Evolutionary conservation across 2,888 invertebrate genomes (phyloP).

Genomic region (Orthosia incerta): DNA sequence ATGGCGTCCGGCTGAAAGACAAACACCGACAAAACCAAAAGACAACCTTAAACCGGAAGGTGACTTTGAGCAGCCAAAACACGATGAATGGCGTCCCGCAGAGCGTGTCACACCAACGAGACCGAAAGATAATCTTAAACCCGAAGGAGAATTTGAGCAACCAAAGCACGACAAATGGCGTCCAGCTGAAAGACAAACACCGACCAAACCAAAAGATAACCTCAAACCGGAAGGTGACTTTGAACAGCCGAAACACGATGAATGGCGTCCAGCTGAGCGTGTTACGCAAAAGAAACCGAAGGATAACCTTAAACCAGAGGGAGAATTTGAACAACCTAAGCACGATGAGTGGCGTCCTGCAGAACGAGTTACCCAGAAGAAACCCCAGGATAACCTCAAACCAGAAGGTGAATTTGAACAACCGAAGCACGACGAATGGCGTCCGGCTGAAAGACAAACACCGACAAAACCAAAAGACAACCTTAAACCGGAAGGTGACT

Average conservation of each 20-base stretch:
- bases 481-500: slow-evolving; percentile 84
- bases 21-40: slow-evolving; percentile 35
- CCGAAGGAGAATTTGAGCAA: slow-evolving; percentile 89
- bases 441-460: slow-evolving; percentile 85
- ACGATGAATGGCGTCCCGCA: slow-evolving; percentile 57
- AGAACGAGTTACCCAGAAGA: slow-evolving; percentile 74
- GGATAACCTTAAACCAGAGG: slow-evolving; percentile 84
- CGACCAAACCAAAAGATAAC: slow-evolving; percentile 82
- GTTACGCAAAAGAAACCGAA: slow-evolving; percentile 72
- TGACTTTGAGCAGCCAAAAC: slow-evolving; percentile 53
- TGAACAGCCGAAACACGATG: slow-evolving; percentile 76
- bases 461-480: slow-evolving; percentile 86
- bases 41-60: slow-evolving; percentile 57
- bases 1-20: slow-evolving; percentile 57
- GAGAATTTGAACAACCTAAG: slow-evolving; percentile 75
- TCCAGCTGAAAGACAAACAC: slow-evolving; percentile 79
- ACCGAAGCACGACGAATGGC: slow-evolving; percentile 82
- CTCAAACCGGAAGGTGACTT: slow-evolving; percentile 83
- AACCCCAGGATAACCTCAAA: slow-evolving; percentile 83
- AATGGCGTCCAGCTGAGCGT: slow-evolving; percentile 78
- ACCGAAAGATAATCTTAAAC: slow-evolving; percentile 51
- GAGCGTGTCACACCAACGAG: slow-evolving; percentile 36
- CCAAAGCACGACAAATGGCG: slow-evolving; percentile 83
- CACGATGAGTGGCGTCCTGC: slow-evolving; percentile 85
- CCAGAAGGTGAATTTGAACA: slow-evolving; percentile 91